Base-by-base conservation (phyloP, 2,888 invertebrate species). In the Hyposoter didymator region DNA sequence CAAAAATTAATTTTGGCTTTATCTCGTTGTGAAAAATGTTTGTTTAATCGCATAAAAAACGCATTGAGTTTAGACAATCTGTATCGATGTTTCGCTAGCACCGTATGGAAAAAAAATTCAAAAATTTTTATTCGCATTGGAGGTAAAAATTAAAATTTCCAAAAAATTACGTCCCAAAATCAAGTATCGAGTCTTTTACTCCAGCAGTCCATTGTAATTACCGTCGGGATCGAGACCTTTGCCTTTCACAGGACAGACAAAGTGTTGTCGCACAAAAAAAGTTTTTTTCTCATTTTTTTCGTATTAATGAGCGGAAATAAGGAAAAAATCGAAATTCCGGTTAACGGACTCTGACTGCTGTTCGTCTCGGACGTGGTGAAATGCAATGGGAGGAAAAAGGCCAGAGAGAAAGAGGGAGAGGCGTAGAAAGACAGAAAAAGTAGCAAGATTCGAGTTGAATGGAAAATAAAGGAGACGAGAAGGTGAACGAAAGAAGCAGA, bases 381-480 rank as follows among this genome's bases (percentile, higher is more conserved):
- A 35, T n/a, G 19, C 14, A 52, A 39, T 28, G 12, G 19, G n/a
- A 28, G n/a, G 28, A 5, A 49, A 70, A 70, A 14, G 4, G 32
- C 7, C 10, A 19, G 39, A 39, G 69, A 6, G 45, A 22, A 22
- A 47, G 22, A 5, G 1, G 22, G 39, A 81, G 72, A 47, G 45
- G 19, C 67, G 35, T 85, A 73, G 78, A 73, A 70, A 88, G 86
- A 76, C 39, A 35, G 66, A 45, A 45, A 32, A 47, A 22, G 78
- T 43, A 28, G 17, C 17, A 66, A 70, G 74, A 72, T 45, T 28
- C 69, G 81, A 72, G 74, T 78, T 90, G 90, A 91, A 88, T 87
- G 86, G 80, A 82, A 80, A 85, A 88, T 88, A 88, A 88, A 88
- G 85, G 78, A 85, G 86, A 84, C 75, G 62, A 75, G 69, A 84